Evolutionary conservation across 2,888 invertebrate genomes (phyloP), one percentile per base, ranked within the genome.

Genomic region (Stenichneumon culpator): DNA sequence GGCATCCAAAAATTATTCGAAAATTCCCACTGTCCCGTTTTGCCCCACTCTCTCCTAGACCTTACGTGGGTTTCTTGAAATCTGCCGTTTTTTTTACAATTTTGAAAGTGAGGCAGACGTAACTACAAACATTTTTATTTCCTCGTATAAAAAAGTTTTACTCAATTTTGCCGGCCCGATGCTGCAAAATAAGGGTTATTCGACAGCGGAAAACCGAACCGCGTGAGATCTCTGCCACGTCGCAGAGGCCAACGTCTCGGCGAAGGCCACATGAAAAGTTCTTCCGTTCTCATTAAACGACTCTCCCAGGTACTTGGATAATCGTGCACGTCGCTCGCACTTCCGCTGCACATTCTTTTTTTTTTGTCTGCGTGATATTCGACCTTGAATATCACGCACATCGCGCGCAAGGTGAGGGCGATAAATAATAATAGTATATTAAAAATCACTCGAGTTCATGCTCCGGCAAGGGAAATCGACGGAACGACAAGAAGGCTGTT

Each of bases 191-290:
- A 32, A 69, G 50, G 9, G 50, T 50, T 7, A 0, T 50, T 14
- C 50, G 16, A 28, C 25, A 69, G 28, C 16, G 19, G 14, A 28
- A 32, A 16, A 25, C 3, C 3, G 60, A 60, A 60, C 16, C 16
- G 16, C 6, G 28, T 5, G 28, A n/a, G 69, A 69, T 25, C 25
- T 22, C 50, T 50, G 16, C 47, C 50, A 69, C 47, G 6, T 16
- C 28, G 36, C 14, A 54, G 28, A 70, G 70, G 70, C 70, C 70
- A 70, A 70, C 54, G 70, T 54, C 70, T 70, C 54, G 54, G 32
- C 9, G 36, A 70, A 70, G 70, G 70, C 28, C 54, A 54, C 70
- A 7, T n/a, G 9, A 14, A 22, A 57, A 16, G 54, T 22, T n/a
- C 36, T 72, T 72, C 72, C 36, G 54, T 72, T 72, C 22, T 6